phyloP scores from a whole-genome alignment of 1,140 invertebrate species.

The Apis mellifera region DNA sequence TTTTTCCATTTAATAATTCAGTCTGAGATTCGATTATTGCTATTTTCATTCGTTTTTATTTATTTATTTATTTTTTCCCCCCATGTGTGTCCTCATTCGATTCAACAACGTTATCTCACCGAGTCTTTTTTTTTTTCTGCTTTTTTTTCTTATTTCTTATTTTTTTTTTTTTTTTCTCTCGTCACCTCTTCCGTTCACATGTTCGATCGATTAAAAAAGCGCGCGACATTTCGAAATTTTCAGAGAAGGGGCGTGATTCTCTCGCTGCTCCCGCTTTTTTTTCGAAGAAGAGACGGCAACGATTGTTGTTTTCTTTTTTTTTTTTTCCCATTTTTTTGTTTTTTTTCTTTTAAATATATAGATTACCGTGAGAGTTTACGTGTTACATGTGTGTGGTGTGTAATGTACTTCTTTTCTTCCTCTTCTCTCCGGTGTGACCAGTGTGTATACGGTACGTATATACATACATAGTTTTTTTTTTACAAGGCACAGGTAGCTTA shows the following conservation, averaged over 20 bases:
- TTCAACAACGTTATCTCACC: conserved; percentile 49
- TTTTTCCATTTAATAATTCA: conserved; percentile 54
- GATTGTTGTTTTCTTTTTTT: conserved; percentile 26
- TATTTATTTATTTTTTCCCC: neutral
- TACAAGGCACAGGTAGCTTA: conserved; percentile 81
- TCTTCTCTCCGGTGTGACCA: conserved; percentile 61
- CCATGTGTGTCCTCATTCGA: neutral
- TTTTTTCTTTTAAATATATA: conserved; percentile 56
- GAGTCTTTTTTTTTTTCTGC: neutral
- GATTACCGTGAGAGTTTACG: conserved; percentile 71
- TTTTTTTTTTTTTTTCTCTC: neutral
- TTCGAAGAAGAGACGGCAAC: conserved; percentile 64
- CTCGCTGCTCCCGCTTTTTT: conserved; percentile 14
- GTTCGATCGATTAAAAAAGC: conserved; percentile 6
- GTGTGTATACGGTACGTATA: conserved; percentile 68
- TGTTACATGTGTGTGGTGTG: conserved; percentile 66
- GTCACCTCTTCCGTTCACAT: conserved; percentile 7
- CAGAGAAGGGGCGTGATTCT: conserved; percentile 34
- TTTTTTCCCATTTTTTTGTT: neutral
- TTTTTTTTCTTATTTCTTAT: neutral
- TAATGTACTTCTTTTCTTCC: conserved; percentile 39
- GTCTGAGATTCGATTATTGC: conserved; percentile 70
- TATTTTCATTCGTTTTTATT: conserved; percentile 51
- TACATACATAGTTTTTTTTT: conserved; percentile 76
- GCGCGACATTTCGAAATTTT: conserved; percentile 53